phyloP scores from a whole-genome alignment of 2,113 vertebrate genomes.

The Sylvia atricapilla region DNA sequence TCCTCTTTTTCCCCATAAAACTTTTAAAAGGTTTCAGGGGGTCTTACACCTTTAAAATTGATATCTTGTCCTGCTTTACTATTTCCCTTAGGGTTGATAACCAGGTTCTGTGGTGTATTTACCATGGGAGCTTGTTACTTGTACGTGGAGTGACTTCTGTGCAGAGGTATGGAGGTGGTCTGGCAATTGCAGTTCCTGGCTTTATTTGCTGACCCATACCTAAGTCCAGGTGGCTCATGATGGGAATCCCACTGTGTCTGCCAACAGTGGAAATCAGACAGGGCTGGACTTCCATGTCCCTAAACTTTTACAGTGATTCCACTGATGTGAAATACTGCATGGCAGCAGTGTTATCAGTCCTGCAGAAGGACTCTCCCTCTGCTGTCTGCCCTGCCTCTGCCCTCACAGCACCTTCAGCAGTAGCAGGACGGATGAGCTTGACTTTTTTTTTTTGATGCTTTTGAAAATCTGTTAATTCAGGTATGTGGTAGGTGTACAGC shows the following conservation, averaged over 20 bases:
- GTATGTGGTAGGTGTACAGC: neutral
- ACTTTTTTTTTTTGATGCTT: neutral
- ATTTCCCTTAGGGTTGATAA: constrained; percentile 58
- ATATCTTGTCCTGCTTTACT: constrained; percentile 52
- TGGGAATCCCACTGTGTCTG: neutral
- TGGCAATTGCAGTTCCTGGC: constrained; percentile 38
- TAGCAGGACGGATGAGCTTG: neutral
- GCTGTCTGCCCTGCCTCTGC: neutral
- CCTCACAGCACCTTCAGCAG: neutral
- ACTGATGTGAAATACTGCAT: neutral
- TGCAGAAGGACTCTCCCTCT: neutral
- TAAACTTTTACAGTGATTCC: neutral
- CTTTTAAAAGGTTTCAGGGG: neutral
- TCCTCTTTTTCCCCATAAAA: neutral
- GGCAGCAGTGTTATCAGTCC: neutral
- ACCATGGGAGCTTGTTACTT: constrained; percentile 61
- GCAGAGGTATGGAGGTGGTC: constrained; percentile 54
- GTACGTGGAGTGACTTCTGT: constrained; percentile 45
- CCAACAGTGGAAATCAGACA: neutral
- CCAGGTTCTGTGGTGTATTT: constrained; percentile 65
- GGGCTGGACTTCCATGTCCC: neutral
- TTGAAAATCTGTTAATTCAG: neutral
- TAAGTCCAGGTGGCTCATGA: neutral
- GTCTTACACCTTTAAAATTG: constrained; percentile 23
- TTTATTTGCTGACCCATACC: constrained; percentile 57